Evolutionary conservation across 2,888 invertebrate genomes (phyloP), one percentile per base, ranked within the genome.

Genomic region (Papilio demoleus): DNA sequence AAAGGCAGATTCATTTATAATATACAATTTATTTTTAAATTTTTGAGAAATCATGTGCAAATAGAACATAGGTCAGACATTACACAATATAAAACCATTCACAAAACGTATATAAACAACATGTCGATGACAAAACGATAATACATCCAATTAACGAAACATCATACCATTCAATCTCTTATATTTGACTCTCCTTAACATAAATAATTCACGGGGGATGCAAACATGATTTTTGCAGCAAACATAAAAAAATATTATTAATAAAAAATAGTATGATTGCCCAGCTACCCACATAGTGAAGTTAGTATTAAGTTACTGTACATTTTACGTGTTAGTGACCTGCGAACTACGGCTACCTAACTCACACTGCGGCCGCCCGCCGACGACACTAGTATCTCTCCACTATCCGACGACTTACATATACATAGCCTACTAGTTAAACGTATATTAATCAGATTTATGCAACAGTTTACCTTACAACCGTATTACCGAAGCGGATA

Each of bases 281-380:
- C 91, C 91, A 90, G 88, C 91, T 91, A 91, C 91, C 91, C 88
- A 88, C 86, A 87, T 84, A 88, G 88, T 88, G 90, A 88, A 88
- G 87, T 91, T 90, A 90, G 90, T 91, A 87, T 85, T 85, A 86
- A 84, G 81, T 88, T 89, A 90, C 90, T 90, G 91, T 90, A 90
- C 90, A 90, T 79, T 85, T 84, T 82, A 86, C 79, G 84, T 75
- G 83, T 88, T 83, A 87, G 82, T 79, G 77, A 83, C 79, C 84
- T 84, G 87, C 85, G 82, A 81, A 81, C 90, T 89, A 89, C 83
- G 79, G 81, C 87, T 87, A 88, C 80, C 79, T 83, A 83, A 84
- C 84, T n/a, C n/a, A n/a, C n/a, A n/a, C n/a, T n/a, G n/a, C n/a
- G n/a, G n/a, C n/a, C 53, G 24, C 12, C 24, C 12, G 22, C 53